These are phyloP conservation scores for Sapajus apella DNA, from an alignment of 2,113 vertebrate species.

Conservation along the genomic window DNA sequence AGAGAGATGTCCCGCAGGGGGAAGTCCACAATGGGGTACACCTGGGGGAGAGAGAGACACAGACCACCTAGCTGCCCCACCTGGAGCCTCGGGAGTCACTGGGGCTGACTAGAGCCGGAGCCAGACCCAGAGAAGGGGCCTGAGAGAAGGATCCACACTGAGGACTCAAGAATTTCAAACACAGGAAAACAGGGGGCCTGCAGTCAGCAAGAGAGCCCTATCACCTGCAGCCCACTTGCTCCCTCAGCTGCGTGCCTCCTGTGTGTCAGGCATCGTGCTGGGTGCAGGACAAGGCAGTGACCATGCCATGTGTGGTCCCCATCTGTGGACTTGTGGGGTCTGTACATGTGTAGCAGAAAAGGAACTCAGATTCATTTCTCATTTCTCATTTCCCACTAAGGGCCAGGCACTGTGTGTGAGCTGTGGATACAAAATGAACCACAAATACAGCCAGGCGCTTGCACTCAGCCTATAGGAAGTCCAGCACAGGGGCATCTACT, in stretches of 20 bases:
- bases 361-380: neutral
- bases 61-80: neutral
- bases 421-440: neutral
- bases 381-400: neutral
- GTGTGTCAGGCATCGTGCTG: neutral
- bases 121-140: neutral
- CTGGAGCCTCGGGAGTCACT: neutral
- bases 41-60: constrained; percentile 76
- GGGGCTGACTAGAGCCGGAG: neutral
- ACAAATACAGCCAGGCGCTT: neutral
- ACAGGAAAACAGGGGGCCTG: neutral
- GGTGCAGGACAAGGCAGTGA: no score
- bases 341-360: neutral
- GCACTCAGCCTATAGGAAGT: neutral
- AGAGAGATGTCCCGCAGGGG: constrained; percentile 85
- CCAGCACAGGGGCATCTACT: no score
- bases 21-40: constrained; percentile 87
- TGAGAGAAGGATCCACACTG: neutral
- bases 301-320: neutral
- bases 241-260: neutral
- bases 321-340: neutral
- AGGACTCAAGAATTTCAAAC: no score
- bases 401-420: no score
- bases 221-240: neutral
- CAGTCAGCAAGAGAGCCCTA: neutral